Evolutionary conservation across 2,888 invertebrate genomes (phyloP).

Genomic region (Callimorpha dominula): DNA sequence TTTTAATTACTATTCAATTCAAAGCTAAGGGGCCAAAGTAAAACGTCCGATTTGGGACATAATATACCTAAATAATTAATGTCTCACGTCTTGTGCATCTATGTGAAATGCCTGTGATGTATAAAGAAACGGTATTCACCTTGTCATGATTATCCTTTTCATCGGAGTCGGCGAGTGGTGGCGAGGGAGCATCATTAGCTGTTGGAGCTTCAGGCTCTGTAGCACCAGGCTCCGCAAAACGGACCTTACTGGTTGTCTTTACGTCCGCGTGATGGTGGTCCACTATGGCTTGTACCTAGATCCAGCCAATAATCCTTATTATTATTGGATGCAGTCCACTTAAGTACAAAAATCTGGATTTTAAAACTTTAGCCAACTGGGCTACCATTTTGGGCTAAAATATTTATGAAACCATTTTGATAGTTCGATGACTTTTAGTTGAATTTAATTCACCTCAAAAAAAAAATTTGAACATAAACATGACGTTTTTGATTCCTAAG

Average conservation of each 20-base stretch:
- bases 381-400: neutral
- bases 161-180: constrained; percentile 79
- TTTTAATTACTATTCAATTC: neutral
- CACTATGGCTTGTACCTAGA: constrained; percentile 96
- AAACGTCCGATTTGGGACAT: neutral
- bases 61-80: neutral
- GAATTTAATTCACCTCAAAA: too few species aligned
- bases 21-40: neutral
- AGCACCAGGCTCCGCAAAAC: constrained; percentile 92
- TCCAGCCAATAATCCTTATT: neutral
- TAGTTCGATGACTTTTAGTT: too few species aligned
- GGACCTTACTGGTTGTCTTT: constrained; percentile 93
- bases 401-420: neutral
- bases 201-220: constrained; percentile 75
- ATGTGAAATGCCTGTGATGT: constrained; percentile 20
- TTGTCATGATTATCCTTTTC: constrained; percentile 83
- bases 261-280: constrained; percentile 95
- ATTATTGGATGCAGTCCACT: neutral
- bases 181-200: constrained; percentile 81
- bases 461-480: neutral
- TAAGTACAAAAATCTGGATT: neutral
- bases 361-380: neutral
- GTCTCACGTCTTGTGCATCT: constrained; percentile 18
- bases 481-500: neutral
- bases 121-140: constrained; percentile 70